Base-by-base conservation (phyloP, 2,797 vertebrate species). In the Champsocephalus esox region DNA sequence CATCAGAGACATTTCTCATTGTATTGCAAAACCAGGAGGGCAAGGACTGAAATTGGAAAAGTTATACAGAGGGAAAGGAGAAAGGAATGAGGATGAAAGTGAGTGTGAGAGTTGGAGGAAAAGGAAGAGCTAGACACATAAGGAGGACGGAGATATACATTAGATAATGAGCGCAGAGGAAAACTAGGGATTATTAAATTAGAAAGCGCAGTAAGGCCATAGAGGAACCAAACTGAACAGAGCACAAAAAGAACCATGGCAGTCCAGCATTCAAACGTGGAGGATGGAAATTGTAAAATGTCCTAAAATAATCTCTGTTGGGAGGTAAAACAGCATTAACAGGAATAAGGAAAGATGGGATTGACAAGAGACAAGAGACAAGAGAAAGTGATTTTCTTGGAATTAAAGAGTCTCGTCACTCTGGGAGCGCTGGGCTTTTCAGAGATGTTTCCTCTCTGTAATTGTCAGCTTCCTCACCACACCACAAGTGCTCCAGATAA, bases 371-470 rank as follows among this genome's bases (percentile, higher is more conserved):
- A 73, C 80, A 63, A 72, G 21, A 73, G 57, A 60, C n/a, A 55
- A 56, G 59, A 70, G 38, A 69, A 80, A 70, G 70, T 73, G 66
- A 71, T 74, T 88, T 80, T 75, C 59, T 59, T 75, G 51, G 73
- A 70, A 80, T 73, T 56, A 72, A 54, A 80, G 78, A 66, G 58
- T 68, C 63, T 48, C 54, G 57, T 81, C 79, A 82, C 85, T 84
- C 81, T 44, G 50, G 83, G 70, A 50, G 17, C 38, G 34, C 13
- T 51, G 19, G 21, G 41, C 73, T 62, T 81, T 69, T 70, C 57
- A 28, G 73, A 81, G 60, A 48, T 63, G 82, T 89, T 90, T 86
- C 69, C 68, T 87, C 78, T 88, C 80, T 77, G 79, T 86, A 83
- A 76, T 81, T 81, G 80, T 88, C 85, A 82, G 62, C 73, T 67